A percentile compares a stretch with the other conserved stretches of the same genome.
phyloP scores from a whole-genome alignment of 2,113 vertebrate genomes.

The Bombycilla garrulus region DNA sequence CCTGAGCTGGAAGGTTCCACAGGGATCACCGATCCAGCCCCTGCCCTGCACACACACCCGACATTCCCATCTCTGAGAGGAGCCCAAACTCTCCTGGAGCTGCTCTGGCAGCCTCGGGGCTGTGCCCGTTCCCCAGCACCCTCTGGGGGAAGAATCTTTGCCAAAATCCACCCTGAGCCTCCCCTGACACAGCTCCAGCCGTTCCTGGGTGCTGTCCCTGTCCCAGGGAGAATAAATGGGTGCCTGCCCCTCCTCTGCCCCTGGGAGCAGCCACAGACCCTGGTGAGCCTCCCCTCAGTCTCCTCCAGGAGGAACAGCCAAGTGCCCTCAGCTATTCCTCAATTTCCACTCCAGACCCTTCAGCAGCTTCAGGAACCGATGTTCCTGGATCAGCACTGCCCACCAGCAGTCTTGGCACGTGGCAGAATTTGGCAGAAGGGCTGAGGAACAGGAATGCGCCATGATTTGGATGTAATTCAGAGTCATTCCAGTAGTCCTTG shows the following conservation, averaged over 20 bases:
- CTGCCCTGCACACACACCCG: neutral
- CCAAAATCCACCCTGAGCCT: fast-evolving
- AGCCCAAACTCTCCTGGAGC: neutral
- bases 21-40: neutral
- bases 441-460: fast-evolving
- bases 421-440: neutral
- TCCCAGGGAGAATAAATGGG: neutral
- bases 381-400: neutral
- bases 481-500: neutral
- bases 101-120: neutral
- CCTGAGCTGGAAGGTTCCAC: neutral
- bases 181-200: neutral
- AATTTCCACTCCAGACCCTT: neutral
- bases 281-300: neutral
- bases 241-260: neutral
- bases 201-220: no score
- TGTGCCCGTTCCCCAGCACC: neutral
- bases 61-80: neutral
- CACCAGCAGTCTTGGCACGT: fast-evolving
- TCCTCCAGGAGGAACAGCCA: neutral
- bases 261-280: neutral
- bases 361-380: neutral
- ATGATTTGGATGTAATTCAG: neutral
- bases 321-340: neutral
- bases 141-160: neutral